Evolutionary conservation across 1,140 invertebrate species (phyloP), one percentile per base, ranked within the genome.

Genomic region (Aphaenogaster ashmeadi): DNA sequence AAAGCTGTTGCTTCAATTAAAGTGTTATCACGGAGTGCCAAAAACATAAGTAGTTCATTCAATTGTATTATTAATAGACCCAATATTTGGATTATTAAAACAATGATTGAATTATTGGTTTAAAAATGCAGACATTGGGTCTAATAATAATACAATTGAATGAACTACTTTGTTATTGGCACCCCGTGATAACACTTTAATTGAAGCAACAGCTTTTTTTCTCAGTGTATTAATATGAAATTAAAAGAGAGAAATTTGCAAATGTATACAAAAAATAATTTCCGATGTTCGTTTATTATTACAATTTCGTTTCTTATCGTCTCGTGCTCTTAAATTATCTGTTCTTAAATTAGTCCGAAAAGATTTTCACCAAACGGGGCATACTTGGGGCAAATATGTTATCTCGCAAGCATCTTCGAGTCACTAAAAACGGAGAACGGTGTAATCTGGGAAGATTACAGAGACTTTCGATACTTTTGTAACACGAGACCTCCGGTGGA

Each of bases 401-500:
- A 54, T 27, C 74, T 41, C 8, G 33, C 5, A 56, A 81, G 2
- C 13, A 2, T 41, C 0, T 36, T 56, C 36, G 1, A 44, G 54
- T 4, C 21, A 13, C 0, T 33, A 33, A 11, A 71, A 47, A 27
- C 0, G 21, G 6, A 69, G n/a, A 56, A 44, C 6, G 13, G 0
- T 21, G 3, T 54, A 44, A 81, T 81, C 21, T 54, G 4, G 7
- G 15, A 56, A 71, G 9, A 56, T 78, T 78, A 74, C 47, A 79
- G 15, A 9, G 7, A 41, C 27, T 21, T 71, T 44, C 47, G 6
- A 58, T 9, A 56, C 8, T 64, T 50, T 50, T 8, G n/a, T 15
- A 81, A 13, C 47, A 54, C 18, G 7, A 69, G 18, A 15, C 6
- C 11, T 56, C 47, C 18, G 3, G 5, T 9, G 2, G 52, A 36